Evolutionary conservation across 2,888 invertebrate genomes (phyloP).

Genomic region (Mesochorus sp.): DNA sequence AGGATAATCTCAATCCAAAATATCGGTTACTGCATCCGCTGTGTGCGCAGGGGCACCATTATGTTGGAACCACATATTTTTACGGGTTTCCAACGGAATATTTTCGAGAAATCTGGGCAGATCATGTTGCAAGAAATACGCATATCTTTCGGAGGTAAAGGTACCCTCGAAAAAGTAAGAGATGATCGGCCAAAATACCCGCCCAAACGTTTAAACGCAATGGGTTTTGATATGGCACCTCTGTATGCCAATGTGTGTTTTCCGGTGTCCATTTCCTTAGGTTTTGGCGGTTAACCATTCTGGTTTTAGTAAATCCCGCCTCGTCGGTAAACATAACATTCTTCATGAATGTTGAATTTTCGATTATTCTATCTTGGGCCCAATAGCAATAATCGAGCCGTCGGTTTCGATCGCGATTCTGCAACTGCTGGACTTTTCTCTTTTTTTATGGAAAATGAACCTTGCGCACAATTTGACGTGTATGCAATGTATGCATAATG

Average conservation of each 20-base stretch:
- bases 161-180: conserved; percentile 15
- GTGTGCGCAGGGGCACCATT: conserved; percentile 2
- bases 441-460: conserved; percentile 20
- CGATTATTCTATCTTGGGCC: conserved; percentile 13
- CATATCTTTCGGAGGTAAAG: not conserved
- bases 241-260: not conserved
- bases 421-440: not conserved
- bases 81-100: conserved; percentile 4
- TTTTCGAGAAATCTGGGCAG: conserved; percentile 10
- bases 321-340: conserved; percentile 11
- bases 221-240: conserved; percentile 8
- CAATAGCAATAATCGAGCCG: conserved; percentile 50
- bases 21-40: not conserved
- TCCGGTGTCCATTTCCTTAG: conserved; percentile 5
- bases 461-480: not conserved
- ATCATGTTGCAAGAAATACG: conserved; percentile 14
- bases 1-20: not conserved
- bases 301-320: not conserved
- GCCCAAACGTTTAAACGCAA: conserved; percentile 25
- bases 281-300: conserved; percentile 11
- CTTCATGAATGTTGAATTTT: not conserved
- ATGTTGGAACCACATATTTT: not conserved
- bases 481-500: not conserved
- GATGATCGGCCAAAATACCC: not conserved
- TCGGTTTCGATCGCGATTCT: not conserved